Evolutionary conservation across 2,797 vertebrate genomes (phyloP), one percentile per base, ranked within the genome.

Genomic region (Euphonia xanthogaster): DNA sequence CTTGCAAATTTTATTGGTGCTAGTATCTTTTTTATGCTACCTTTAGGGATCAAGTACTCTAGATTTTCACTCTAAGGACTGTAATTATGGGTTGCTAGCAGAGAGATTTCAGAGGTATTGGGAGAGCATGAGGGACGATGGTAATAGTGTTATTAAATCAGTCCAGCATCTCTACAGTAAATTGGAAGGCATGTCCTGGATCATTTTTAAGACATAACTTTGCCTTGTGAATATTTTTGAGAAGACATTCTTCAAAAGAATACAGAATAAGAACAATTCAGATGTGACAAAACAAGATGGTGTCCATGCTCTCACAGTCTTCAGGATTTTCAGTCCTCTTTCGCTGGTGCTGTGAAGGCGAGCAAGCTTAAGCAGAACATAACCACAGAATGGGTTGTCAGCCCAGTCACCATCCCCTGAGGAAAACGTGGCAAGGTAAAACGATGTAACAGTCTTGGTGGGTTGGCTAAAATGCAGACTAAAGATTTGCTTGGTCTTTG

Each of bases 61-160:
- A 61, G 28, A 42, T 72, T 62, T 88, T 58, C 67, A 39, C n/a
- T 65, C 9, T 42, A 50, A 74, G 23, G 18, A 48, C 0, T 75
- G 45, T 42, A 78, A 65, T 42, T 75, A 28, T 14, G 28, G 40
- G 27, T 47, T 62, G 12, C 25, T 66, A 81, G 33, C 39, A 54
- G 65, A 90, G 10, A 15, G 23, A 45, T 85, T 93, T 83, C 60
- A 73, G 51, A 75, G n/a, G 20, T 37, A 50, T 14, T 48, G 39
- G 33, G 25, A 78, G 21, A 60, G 24, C 31, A 72, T 14, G 1
- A n/a, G 24, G 16, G 35, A 65, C 0, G 0, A 50, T 0, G 0
- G 31, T 19, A 55, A 40, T 18, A 67, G 10, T 2, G 3, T 62
- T 67, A 67, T 31, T 50, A 84, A 80, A 21, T 76, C 44, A 76